phyloP scores from a whole-genome alignment of 1,140 invertebrate species.

The Trichonephila clavipes region DNA sequence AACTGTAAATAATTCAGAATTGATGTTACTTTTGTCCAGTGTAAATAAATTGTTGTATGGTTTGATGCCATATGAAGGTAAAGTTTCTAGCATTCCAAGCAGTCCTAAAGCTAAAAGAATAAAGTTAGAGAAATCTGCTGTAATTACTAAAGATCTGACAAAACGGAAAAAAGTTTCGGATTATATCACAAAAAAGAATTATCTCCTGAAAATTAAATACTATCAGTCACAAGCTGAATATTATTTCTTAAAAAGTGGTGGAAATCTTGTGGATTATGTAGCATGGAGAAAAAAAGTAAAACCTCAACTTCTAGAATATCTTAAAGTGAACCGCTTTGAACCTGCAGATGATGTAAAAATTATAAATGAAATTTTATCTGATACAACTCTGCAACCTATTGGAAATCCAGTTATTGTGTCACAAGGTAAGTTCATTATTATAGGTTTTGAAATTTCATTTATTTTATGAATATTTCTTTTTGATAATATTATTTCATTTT shows the following conservation, averaged over 20 bases:
- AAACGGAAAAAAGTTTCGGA: conserved; percentile 79
- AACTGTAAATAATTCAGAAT: conserved; percentile 47
- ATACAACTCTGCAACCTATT: conserved; percentile 18
- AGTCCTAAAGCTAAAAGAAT: conserved; percentile 79
- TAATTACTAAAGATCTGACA: conserved; percentile 79
- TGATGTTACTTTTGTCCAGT: conserved; percentile 29
- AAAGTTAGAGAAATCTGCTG: conserved; percentile 80
- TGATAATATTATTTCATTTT: too few species aligned
- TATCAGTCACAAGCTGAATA: conserved; percentile 90
- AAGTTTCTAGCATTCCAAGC: conserved; percentile 50
- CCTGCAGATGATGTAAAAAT: conserved; percentile 85
- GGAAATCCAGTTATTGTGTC: conserved; percentile 10
- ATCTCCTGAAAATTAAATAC: conserved; percentile 83
- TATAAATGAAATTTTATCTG: conserved; percentile 31
- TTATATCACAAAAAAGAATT: conserved; percentile 79
- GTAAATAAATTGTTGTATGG: conserved; percentile 64
- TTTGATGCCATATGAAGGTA: conserved; percentile 40
- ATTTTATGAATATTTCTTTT: conserved; percentile 12
- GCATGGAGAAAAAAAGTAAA: conserved; percentile 90
- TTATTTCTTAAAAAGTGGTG: conserved; percentile 91
- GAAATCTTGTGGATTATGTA: conserved; percentile 92
- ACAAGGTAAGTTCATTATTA: conserved; percentile 39
- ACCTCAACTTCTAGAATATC: conserved; percentile 87
- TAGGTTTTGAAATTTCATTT: background rate
- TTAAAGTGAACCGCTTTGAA: conserved; percentile 88